These are phyloP conservation scores for Numida meleagris DNA, from an alignment of 2,113 vertebrate species.

Conservation along the genomic window DNA sequence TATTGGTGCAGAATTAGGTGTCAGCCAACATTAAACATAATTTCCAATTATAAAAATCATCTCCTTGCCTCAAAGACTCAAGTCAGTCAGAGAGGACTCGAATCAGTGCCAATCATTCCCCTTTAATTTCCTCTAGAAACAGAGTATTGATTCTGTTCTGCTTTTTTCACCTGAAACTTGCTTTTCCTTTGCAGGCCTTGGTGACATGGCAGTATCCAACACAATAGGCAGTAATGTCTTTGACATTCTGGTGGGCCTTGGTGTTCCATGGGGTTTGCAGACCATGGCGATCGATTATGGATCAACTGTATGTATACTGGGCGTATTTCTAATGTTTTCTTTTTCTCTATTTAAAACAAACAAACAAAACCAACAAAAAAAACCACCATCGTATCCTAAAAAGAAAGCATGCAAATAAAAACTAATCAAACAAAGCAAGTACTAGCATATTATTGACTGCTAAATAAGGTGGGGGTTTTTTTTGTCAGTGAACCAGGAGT, in stretches of 20 bases:
- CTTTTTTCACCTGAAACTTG: not conserved
- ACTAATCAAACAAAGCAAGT: not conserved
- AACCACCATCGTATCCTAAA: not conserved
- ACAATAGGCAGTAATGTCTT: constrained; percentile 97
- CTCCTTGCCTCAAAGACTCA: not conserved
- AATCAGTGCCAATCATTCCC: not conserved
- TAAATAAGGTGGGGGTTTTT: not conserved
- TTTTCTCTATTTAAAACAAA: not conserved
- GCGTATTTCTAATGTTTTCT: not conserved
- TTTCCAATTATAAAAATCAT: not conserved
- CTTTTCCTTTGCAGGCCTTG: constrained; percentile 82
- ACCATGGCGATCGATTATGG: constrained; percentile 90
- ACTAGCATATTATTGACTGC: not conserved
- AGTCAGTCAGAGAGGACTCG: not conserved
- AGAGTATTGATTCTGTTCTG: not conserved
- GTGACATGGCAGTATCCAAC: constrained; percentile 98
- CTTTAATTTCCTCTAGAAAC: not conserved
- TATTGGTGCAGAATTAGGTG: not conserved
- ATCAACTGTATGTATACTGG: constrained; percentile 81
- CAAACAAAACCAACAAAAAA: not conserved
- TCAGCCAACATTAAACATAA: not conserved
- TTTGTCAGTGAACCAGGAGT: not conserved
- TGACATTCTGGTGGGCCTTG: constrained; percentile 96
- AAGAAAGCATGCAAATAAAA: not conserved
- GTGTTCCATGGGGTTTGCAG: constrained; percentile 93